Evolutionary conservation across 2,797 vertebrate genomes (phyloP).

Genomic region (Dromococcyx pavoninus): DNA sequence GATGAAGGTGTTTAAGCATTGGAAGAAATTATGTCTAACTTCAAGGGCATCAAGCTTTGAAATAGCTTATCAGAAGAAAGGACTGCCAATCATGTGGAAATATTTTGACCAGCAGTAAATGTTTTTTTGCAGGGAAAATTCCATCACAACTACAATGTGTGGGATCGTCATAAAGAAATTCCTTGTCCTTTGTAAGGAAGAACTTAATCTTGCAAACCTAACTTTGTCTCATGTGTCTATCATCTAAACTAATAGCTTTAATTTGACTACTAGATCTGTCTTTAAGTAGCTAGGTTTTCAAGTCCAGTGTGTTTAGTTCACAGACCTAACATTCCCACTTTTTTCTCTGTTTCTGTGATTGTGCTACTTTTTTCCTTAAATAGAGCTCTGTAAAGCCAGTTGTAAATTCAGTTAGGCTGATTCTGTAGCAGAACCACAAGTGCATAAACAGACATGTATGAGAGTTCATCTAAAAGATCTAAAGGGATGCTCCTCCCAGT

Average conservation of each 20-base stretch:
- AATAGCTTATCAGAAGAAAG: background rate
- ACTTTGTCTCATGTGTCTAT: background rate
- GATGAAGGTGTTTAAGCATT: background rate
- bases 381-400: background rate
- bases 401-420: background rate
- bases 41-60: background rate
- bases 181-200: background rate
- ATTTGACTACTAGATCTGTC: background rate
- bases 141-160: background rate
- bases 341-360: background rate
- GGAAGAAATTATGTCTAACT: background rate
- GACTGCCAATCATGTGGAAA: background rate
- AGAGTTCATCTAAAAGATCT: background rate
- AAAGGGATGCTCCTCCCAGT: background rate
- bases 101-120: background rate
- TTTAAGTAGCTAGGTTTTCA: background rate
- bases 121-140: background rate
- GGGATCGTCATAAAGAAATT: background rate
- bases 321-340: background rate
- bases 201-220: background rate
- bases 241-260: background rate
- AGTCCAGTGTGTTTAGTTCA: background rate
- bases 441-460: background rate
- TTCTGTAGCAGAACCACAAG: background rate
- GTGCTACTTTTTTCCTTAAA: background rate